A percentile compares a stretch with the other conserved stretches of the same genome.
Evolutionary conservation across 2,113 vertebrate species (phyloP).

Genomic region (Ginglymostoma cirratum): DNA sequence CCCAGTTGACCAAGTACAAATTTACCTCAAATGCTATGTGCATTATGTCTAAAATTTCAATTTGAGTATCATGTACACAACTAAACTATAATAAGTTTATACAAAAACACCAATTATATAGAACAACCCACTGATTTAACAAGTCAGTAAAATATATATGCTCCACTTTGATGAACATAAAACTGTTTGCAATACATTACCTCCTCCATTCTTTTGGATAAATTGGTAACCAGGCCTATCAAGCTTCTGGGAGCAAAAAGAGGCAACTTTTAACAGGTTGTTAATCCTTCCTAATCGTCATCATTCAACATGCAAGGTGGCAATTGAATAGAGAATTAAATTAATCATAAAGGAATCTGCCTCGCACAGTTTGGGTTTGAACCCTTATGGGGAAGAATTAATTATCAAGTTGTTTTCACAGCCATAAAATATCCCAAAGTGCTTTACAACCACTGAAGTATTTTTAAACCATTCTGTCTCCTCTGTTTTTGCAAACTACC

Average conservation of each 20-base stretch:
- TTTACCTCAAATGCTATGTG: not conserved
- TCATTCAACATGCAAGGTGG: not conserved
- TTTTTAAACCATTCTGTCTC: too few relatives aligned
- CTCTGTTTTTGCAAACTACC: too few relatives aligned
- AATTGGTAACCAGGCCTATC: not conserved
- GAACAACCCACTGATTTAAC: not conserved
- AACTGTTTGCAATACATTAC: not conserved
- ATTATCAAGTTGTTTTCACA: not conserved
- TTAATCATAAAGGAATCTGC: not conserved
- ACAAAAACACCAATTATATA: not conserved
- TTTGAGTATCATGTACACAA: not conserved
- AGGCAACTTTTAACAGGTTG: not conserved
- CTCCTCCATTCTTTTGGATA: not conserved
- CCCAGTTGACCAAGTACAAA: too few relatives aligned
- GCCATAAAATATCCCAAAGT: too few relatives aligned
- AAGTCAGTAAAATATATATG: not conserved
- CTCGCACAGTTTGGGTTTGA: not conserved
- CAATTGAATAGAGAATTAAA: not conserved
- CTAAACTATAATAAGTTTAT: not conserved
- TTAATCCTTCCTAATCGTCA: not conserved
- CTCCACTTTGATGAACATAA: not conserved
- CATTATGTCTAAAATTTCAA: not conserved
- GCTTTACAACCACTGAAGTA: too few relatives aligned
- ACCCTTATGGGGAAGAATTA: not conserved
- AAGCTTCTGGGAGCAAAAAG: not conserved